A percentile compares a stretch with the other conserved stretches of the same genome.
phyloP scores from a whole-genome alignment of 2,113 vertebrate species.

The Macroglossus sobrinus region DNA sequence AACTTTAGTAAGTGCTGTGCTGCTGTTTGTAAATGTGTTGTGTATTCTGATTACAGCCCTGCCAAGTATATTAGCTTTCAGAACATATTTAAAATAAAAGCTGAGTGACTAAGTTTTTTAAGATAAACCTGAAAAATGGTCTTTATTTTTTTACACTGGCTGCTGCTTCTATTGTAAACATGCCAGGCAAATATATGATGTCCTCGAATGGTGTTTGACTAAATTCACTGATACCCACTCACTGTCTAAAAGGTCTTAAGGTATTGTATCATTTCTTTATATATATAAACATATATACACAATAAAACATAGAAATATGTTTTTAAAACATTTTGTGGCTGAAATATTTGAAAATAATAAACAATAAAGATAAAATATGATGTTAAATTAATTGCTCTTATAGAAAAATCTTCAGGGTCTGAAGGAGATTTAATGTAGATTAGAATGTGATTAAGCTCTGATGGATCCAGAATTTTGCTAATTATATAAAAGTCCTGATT shows the following conservation, averaged over 20 bases:
- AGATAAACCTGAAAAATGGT: slow-evolving; percentile 17
- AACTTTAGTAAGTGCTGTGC: background rate
- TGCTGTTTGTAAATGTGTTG: background rate
- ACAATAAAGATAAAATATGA: background rate
- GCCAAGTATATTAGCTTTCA: background rate
- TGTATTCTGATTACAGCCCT: slow-evolving; percentile 15
- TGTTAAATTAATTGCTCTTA: background rate
- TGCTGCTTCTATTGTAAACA: slow-evolving; percentile 56
- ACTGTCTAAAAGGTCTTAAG: background rate
- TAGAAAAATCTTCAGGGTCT: background rate
- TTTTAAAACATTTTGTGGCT: background rate
- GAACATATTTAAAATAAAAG: slow-evolving; percentile 44
- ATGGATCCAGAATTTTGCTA: slow-evolving; percentile 41
- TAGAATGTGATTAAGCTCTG: slow-evolving; percentile 17
- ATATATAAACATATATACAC: background rate
- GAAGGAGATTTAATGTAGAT: background rate
- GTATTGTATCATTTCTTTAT: background rate
- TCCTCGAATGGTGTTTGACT: background rate
- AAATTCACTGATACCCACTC: slow-evolving; percentile 30
- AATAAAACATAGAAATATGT: background rate
- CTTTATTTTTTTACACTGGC: slow-evolving; percentile 59
- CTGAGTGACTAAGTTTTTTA: background rate
- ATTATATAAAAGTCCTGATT: slow-evolving; percentile 41
- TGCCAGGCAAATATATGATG: slow-evolving; percentile 32
- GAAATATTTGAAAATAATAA: slow-evolving; percentile 41